Percentiles rank a stretch among this genome's conserved stretches.
phyloP scores from a whole-genome alignment of 2,113 vertebrate species.

The Periophthalmodon schlosseri region DNA sequence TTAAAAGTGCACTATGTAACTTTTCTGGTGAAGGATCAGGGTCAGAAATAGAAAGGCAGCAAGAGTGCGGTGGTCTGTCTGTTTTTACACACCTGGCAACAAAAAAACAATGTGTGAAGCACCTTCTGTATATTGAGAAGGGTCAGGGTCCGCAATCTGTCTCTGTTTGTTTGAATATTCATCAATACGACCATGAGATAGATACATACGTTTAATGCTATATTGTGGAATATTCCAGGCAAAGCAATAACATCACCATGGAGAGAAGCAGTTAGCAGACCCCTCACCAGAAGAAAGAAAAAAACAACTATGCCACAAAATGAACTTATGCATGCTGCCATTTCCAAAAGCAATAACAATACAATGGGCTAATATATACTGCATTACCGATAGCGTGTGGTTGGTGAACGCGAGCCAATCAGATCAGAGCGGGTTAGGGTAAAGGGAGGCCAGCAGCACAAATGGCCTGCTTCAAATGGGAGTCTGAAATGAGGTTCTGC shows the following conservation, averaged over 20 bases:
- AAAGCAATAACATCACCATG: not conserved
- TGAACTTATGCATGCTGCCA: not conserved
- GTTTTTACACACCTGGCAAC: no score
- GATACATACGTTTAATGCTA: no score
- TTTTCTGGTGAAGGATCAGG: not conserved
- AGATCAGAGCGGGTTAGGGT: not conserved
- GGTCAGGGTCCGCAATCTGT: no score
- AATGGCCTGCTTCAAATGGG: constrained; percentile 7
- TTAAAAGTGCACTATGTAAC: not conserved
- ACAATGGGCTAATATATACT: not conserved
- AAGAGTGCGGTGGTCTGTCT: no score
- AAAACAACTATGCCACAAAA: not conserved
- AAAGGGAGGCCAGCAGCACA: not conserved
- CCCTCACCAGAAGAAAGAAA: not conserved
- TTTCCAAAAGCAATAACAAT: constrained; percentile 7
- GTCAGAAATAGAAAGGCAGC: not conserved
- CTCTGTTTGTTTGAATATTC: no score
- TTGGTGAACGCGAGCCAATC: constrained; percentile 1
- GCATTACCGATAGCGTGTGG: not conserved
- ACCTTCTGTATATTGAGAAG: no score
- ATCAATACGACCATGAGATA: no score
- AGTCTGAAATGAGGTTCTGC: constrained; percentile 6
- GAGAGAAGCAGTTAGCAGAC: not conserved
- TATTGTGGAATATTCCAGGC: not conserved
- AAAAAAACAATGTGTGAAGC: no score